phyloP scores from a whole-genome alignment of 2,797 vertebrate genomes.

The Acanthurus tractus region DNA sequence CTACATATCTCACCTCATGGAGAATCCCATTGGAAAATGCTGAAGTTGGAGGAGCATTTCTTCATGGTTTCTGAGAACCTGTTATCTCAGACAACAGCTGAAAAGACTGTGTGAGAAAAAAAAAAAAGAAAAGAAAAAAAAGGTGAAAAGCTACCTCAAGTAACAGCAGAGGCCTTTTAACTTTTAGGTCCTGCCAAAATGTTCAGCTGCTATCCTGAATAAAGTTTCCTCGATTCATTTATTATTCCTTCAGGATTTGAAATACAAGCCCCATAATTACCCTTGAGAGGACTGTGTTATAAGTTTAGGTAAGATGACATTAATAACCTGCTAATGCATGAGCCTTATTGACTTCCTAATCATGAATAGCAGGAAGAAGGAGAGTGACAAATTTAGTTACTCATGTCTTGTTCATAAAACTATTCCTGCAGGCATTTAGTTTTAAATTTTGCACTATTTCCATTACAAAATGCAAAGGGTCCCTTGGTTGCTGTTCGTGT shows the following conservation, averaged over 20 bases:
- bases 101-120: conserved; percentile 46
- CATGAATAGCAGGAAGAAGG: conserved; percentile 19
- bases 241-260: conserved; percentile 56
- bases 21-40: conserved; percentile 65
- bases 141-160: conserved; percentile 29
- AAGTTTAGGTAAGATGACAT: conserved; percentile 62
- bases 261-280: conserved; percentile 60
- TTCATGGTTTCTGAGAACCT: conserved; percentile 52
- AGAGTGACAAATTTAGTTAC: conserved; percentile 36
- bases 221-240: conserved; percentile 58
- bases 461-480: conserved; percentile 45
- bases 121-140: conserved; percentile 27
- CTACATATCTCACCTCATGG: conserved; percentile 68
- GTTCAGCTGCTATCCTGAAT: conserved; percentile 43
- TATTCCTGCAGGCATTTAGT: conserved; percentile 19
- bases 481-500: conserved; percentile 23
- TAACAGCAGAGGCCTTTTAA: conserved; percentile 36
- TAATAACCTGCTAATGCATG: conserved; percentile 58
- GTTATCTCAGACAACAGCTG: conserved; percentile 70
- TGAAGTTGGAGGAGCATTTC: conserved; percentile 64
- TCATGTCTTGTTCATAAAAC: conserved; percentile 26
- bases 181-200: conserved; percentile 29
- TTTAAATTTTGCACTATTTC: conserved; percentile 46
- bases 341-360: conserved; percentile 17
- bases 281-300: conserved; percentile 35